Percentiles rank a stretch among this genome's conserved stretches.
Conservation (phyloP, 2,888 invertebrate species). For the Mycalesis mineus region DNA sequence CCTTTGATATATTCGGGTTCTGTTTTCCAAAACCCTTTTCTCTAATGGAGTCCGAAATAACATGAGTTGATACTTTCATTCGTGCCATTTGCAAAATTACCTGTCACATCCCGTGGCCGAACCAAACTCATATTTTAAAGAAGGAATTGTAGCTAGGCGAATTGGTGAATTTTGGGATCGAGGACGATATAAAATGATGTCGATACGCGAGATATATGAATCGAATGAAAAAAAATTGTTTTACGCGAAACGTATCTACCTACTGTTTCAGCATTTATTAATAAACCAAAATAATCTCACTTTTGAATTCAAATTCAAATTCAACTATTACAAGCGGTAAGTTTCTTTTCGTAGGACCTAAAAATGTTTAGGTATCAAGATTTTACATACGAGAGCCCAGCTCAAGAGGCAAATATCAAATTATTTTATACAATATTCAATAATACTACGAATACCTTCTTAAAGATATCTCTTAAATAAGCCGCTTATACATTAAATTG, state of each 20-base stretch:
- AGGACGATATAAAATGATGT: not conserved
- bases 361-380: too few relatives aligned
- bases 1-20: constrained; percentile 6
- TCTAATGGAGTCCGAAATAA: constrained; percentile 8
- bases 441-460: too few relatives aligned
- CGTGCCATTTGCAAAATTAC: constrained; percentile 15
- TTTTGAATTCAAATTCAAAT: too few relatives aligned
- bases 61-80: constrained; percentile 10
- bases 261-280: too few relatives aligned
- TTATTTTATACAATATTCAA: too few relatives aligned
- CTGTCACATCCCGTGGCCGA: constrained; percentile 12
- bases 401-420: too few relatives aligned
- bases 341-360: too few relatives aligned
- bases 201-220: constrained; percentile 1
- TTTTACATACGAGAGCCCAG: too few relatives aligned
- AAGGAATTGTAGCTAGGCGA: constrained; percentile 10
- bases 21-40: constrained; percentile 5
- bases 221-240: not conserved
- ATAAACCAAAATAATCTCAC: too few relatives aligned
- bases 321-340: too few relatives aligned
- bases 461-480: too few relatives aligned
- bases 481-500: too few relatives aligned
- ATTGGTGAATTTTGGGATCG: not conserved
- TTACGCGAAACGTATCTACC: not conserved
- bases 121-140: constrained; percentile 11